Conservation (phyloP, 2,797 vertebrate genomes). For the Paramormyrops hopkinsi region DNA sequence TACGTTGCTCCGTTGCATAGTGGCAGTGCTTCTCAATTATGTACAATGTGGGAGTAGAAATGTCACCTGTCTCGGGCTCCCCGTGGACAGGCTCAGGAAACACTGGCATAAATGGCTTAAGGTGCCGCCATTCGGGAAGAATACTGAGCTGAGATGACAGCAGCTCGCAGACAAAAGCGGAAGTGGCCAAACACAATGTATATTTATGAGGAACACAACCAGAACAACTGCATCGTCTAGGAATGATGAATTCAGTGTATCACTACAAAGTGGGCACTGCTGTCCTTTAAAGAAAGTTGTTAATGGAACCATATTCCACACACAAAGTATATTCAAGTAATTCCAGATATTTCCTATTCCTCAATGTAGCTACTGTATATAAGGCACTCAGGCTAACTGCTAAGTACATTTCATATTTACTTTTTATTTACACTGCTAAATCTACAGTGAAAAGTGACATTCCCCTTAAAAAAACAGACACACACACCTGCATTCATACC, state of each 20-base stretch:
- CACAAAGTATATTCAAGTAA: conserved; percentile 16
- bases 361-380: background rate
- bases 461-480: background rate
- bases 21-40: background rate
- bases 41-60: background rate
- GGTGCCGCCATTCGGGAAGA: background rate
- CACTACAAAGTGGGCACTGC: background rate
- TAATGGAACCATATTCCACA: background rate
- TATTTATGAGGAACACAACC: background rate
- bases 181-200: background rate
- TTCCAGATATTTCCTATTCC: conserved; percentile 1
- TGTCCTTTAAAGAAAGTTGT: background rate
- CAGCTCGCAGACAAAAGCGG: background rate
- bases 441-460: background rate
- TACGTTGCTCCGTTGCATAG: background rate
- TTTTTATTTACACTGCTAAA: background rate
- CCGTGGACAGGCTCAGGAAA: background rate
- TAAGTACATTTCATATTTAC: background rate
- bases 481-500: background rate
- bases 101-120: background rate
- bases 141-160: background rate
- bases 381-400: conserved; percentile 15
- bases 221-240: background rate
- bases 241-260: background rate
- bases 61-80: background rate